phyloP scores from a whole-genome alignment of 2,113 vertebrate genomes.

The Bungarus multicinctus region DNA sequence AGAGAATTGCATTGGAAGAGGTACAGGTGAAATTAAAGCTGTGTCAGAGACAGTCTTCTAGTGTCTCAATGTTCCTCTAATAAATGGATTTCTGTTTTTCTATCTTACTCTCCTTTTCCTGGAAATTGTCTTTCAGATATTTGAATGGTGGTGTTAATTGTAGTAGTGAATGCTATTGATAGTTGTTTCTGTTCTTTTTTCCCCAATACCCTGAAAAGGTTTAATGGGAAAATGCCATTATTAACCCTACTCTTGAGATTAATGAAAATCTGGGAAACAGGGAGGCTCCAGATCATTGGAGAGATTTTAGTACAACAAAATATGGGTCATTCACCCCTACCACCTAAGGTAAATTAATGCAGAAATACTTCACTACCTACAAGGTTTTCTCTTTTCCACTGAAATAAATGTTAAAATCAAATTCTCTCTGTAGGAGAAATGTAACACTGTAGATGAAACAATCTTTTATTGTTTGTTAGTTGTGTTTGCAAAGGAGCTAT shows the following conservation, averaged over 20 bases:
- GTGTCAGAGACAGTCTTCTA: background rate
- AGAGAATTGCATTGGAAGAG: background rate
- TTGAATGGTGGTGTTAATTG: background rate
- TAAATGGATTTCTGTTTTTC: background rate
- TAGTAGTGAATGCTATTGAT: background rate
- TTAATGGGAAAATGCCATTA: background rate
- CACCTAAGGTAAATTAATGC: background rate
- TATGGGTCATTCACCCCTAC: background rate
- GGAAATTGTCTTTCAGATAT: background rate
- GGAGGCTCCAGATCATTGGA: background rate
- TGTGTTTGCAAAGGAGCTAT: background rate
- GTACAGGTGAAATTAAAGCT: background rate
- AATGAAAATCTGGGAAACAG: background rate
- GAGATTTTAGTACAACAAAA: background rate
- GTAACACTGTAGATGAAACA: background rate
- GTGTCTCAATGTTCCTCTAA: background rate
- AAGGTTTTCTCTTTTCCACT: background rate
- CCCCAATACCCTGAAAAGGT: background rate
- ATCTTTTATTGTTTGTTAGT: background rate
- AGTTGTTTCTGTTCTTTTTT: background rate
- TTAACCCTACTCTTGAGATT: background rate
- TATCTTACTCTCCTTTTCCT: background rate
- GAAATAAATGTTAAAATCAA: background rate
- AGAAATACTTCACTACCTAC: background rate
- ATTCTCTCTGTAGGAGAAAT: background rate